Conservation (phyloP, 2,113 vertebrate species). For the Esox niger region DNA sequence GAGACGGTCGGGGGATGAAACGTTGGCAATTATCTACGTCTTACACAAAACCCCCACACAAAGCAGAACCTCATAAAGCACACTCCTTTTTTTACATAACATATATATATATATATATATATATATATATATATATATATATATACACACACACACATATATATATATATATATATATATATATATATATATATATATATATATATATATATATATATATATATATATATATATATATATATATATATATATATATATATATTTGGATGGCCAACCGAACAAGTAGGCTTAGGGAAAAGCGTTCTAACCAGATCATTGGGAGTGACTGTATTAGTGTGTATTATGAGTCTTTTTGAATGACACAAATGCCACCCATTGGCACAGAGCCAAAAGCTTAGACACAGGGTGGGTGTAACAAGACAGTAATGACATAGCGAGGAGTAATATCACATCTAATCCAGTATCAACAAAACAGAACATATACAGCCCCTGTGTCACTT, state of each 20-base stretch:
- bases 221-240: too few species aligned
- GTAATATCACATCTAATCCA: conserved; percentile 53
- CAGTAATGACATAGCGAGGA: conserved; percentile 38
- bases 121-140: too few species aligned
- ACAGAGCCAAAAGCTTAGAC: conserved; percentile 41
- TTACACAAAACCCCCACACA: conserved; percentile 43
- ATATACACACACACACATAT: too few species aligned
- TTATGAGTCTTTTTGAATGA: conserved; percentile 57
- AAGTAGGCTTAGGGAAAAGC: conserved; percentile 38
- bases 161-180: too few species aligned
- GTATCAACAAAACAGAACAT: conserved; percentile 49
- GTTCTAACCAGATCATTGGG: conserved; percentile 50
- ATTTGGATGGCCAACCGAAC: conserved; percentile 41
- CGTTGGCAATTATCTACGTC: conserved; percentile 53
- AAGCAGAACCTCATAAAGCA: conserved; percentile 24
- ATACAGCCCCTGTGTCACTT: conserved; percentile 52
- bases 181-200: too few species aligned
- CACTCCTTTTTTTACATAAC: conserved; percentile 37
- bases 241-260: conserved; percentile 45
- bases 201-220: too few species aligned
- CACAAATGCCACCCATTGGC: conserved; percentile 55
- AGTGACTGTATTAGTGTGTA: conserved; percentile 56
- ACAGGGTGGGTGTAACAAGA: conserved; percentile 21
- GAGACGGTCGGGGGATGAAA: conserved; percentile 39
- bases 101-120: too few species aligned